Evolutionary conservation across 53 echinoderm and acorn worm genomes (phyloP), one percentile per base, ranked within the genome.

Genomic region (Zoroaster sp.): DNA sequence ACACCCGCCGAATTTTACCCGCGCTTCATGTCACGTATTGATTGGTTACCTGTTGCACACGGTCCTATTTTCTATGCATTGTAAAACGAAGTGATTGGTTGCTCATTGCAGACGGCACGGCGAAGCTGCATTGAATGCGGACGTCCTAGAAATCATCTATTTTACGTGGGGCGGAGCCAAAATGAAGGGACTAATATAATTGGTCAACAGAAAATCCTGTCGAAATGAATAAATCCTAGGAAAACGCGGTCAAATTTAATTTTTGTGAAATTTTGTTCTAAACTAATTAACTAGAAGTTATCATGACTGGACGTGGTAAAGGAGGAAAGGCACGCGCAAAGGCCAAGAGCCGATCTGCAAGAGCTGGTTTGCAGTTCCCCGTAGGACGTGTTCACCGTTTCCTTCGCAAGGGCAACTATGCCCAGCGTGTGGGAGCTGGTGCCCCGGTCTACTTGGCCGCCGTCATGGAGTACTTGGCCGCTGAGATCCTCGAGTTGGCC

Each of bases 251-350:
- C 1, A 23, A 53, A n/a, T 12, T 70, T 44, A 9, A 43, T 25
- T 51, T 51, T 44, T 35, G 17, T 51, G 35, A 25, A 35, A 46
- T n/a, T 33, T 73, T 10, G 20, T 14, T 40, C 1, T 2, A 75
- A 47, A 11, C 35, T 37, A 55, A 81, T 5, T n/a, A n/a, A n/a
- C n/a, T n/a, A n/a, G n/a, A n/a, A n/a, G n/a, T n/a, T 30, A 81
- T 66, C 67, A 95, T 95, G 95, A 88, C 95, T 95, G 95, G 95
- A 93, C 95, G 95, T 83, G 95, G 95, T 18, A 95, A 95, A 78
- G 94, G 94, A 83, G 91, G 91, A 68, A 92, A 91, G 70, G 77
- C 77, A 23, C 66, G 83, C 35, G 76, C 90, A 11, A 93, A 93
- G 91, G 88, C 93, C 8, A 95, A 95, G 93, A 88, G 82, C 47